Evolutionary conservation across 1,140 invertebrate species (phyloP).

Genomic region (Sesamia nonagrioides): DNA sequence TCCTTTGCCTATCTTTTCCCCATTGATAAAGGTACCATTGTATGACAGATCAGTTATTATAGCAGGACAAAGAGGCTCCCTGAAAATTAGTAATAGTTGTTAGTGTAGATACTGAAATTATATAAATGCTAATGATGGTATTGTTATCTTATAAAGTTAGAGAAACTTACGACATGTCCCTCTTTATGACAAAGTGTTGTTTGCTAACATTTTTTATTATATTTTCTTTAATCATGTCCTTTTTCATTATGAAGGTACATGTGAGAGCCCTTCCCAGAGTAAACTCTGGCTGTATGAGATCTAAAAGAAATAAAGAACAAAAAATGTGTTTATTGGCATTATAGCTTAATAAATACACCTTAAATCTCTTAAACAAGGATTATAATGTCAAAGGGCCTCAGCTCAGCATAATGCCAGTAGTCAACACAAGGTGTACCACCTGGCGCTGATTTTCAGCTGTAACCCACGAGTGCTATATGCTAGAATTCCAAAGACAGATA

Average conservation of each 20-base stretch:
- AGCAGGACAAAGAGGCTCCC: slow-evolving; percentile 75
- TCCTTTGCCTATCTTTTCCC: slow-evolving; percentile 89
- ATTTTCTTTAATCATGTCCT: slow-evolving; percentile 76
- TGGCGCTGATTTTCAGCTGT: too few relatives aligned
- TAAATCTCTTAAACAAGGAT: too few relatives aligned
- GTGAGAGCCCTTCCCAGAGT: slow-evolving; percentile 81
- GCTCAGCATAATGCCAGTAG: too few relatives aligned
- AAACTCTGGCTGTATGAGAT: slow-evolving; percentile 83
- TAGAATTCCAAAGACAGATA: too few relatives aligned
- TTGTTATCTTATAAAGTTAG: neutral
- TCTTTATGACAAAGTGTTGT: slow-evolving; percentile 86
- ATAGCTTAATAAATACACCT: too few relatives aligned
- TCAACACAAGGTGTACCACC: too few relatives aligned
- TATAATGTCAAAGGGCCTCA: too few relatives aligned
- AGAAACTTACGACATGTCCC: slow-evolving; percentile 78
- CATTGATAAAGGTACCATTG: slow-evolving; percentile 93
- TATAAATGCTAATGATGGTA: neutral
- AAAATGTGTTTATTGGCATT: too few relatives aligned
- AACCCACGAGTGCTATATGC: too few relatives aligned
- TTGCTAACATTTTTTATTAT: slow-evolving; percentile 87
- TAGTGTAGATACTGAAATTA: neutral
- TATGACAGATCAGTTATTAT: slow-evolving; percentile 90
- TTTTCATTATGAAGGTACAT: slow-evolving; percentile 81
- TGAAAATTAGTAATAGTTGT: slow-evolving; percentile 59
- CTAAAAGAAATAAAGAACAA: slow-evolving; percentile 58